phyloP scores from a whole-genome alignment of 2,113 vertebrate species.

The Petrocephalus zakoni region DNA sequence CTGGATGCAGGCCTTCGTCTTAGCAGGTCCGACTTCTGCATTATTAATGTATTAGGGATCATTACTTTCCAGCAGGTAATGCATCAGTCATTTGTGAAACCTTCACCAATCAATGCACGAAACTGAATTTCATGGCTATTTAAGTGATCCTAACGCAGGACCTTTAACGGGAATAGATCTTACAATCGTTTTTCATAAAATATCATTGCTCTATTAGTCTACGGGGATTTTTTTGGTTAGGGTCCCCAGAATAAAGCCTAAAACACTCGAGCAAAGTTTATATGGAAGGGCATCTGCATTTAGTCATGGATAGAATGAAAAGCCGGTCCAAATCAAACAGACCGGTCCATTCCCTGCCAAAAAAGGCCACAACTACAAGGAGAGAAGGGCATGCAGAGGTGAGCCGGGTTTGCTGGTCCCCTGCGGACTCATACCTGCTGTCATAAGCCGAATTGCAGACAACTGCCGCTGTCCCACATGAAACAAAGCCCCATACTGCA shows the following conservation, averaged over 20 bases:
- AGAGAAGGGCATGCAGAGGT: neutral
- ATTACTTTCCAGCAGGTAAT: neutral
- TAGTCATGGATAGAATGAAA: neutral
- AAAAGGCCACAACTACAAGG: neutral
- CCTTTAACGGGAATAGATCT: neutral
- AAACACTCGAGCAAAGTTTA: neutral
- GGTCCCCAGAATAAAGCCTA: neutral
- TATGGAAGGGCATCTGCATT: neutral
- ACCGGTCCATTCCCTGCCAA: neutral
- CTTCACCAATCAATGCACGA: neutral
- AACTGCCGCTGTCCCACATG: neutral
- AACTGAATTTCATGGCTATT: neutral
- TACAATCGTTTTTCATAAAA: neutral
- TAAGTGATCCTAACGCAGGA: neutral
- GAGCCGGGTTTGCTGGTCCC: neutral
- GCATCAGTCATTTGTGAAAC: neutral
- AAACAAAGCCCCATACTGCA: neutral
- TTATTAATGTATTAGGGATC: neutral
- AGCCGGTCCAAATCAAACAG: neutral
- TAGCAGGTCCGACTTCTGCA: neutral
- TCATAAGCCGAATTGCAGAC: neutral
- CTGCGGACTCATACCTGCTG: neutral
- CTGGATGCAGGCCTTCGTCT: neutral
- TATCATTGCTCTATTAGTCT: neutral
- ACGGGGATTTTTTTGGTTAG: neutral